Evolutionary conservation across 2,888 invertebrate genomes (phyloP).

Genomic region (Chrysopilus asiliformis): DNA sequence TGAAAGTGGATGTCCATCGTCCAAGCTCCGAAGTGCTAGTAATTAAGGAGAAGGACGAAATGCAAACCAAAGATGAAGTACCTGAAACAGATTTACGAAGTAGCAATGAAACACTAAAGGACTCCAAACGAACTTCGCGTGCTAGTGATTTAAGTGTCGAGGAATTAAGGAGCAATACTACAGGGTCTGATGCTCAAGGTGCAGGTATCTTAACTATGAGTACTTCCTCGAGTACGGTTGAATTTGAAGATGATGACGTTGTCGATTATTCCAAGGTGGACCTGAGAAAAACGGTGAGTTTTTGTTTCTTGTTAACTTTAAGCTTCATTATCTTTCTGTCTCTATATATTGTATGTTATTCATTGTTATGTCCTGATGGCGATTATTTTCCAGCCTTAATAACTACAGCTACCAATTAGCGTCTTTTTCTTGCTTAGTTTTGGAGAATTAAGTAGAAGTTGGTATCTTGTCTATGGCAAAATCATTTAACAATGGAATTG

Average conservation of each 20-base stretch:
- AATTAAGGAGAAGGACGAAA: neutral
- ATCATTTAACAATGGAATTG: too few relatives aligned
- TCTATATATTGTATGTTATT: too few relatives aligned
- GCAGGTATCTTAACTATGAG: neutral
- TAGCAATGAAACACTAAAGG: neutral
- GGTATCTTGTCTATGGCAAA: too few relatives aligned
- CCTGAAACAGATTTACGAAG: slow-evolving; percentile 3
- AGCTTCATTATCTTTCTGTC: too few relatives aligned
- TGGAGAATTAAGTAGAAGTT: too few relatives aligned
- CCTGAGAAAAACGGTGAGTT: slow-evolving; percentile 5
- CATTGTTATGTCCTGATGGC: too few relatives aligned
- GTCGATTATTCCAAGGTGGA: slow-evolving; percentile 4
- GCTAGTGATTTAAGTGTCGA: neutral
- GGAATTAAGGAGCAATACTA: neutral
- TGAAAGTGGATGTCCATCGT: slow-evolving; percentile 9
- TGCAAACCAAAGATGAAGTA: slow-evolving; percentile 6
- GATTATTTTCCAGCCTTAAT: too few relatives aligned
- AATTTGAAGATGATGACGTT: neutral
- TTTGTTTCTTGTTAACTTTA: neutral
- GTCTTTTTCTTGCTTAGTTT: too few relatives aligned
- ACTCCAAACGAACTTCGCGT: neutral
- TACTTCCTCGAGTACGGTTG: slow-evolving; percentile 4
- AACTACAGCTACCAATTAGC: too few relatives aligned
- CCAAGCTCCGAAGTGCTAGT: slow-evolving; percentile 4
- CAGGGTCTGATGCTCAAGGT: neutral